These are phyloP conservation scores for Andrena haemorrhoa DNA, from an alignment of 2,888 invertebrate species.

Conservation along the genomic window DNA sequence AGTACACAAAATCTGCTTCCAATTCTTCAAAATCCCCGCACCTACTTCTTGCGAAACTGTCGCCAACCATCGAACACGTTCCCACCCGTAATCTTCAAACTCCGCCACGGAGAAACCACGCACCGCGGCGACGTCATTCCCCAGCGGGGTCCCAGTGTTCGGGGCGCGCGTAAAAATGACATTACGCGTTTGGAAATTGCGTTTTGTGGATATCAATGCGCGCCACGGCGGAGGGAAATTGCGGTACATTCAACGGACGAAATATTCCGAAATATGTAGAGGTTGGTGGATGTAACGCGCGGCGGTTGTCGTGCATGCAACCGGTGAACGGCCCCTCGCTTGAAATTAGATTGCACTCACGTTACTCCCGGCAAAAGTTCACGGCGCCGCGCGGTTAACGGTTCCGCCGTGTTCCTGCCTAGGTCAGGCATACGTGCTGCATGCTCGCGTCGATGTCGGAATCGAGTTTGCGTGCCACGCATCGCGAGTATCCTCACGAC, in stretches of 20 bases:
- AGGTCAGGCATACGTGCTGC: constrained; percentile 59
- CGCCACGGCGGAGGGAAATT: constrained; percentile 25
- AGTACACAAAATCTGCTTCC: too few relatives aligned
- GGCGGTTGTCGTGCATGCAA: constrained; percentile 39
- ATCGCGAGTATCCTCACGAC: constrained; percentile 51
- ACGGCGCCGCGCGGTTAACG: constrained; percentile 65
- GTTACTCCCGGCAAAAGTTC: constrained; percentile 65
- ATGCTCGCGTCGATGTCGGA: constrained; percentile 55
- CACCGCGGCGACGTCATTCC: neutral
- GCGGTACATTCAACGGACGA: constrained; percentile 40
- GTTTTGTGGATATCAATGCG: constrained; percentile 14
- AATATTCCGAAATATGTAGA: constrained; percentile 56
- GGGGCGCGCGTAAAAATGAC: neutral
- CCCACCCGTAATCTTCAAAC: neutral
- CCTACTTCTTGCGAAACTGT: neutral
- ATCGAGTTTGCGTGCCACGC: constrained; percentile 67
- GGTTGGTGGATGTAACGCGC: constrained; percentile 35
- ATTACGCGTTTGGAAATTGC: neutral
- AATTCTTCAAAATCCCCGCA: neutral
- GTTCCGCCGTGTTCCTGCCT: constrained; percentile 56
- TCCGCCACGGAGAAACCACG: neutral
- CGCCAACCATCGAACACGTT: too few relatives aligned
- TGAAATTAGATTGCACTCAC: constrained; percentile 70
- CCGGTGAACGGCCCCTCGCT: constrained; percentile 45
- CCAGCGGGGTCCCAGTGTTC: neutral